These are phyloP conservation scores for Chymomyza costata DNA, from an alignment of 1,140 invertebrate species.

Conservation along the genomic window DNA sequence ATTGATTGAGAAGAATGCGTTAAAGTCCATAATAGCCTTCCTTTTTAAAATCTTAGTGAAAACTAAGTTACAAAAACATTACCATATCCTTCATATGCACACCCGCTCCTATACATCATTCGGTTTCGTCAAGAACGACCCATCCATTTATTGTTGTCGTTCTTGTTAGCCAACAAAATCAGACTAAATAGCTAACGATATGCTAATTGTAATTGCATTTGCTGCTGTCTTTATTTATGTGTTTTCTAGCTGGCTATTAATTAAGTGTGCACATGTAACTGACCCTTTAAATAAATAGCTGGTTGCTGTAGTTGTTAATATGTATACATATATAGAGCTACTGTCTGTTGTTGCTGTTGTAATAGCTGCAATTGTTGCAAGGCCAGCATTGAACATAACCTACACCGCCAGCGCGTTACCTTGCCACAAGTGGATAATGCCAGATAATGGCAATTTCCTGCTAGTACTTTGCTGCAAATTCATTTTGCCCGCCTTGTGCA, in stretches of 20 bases:
- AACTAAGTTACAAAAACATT: too few relatives aligned
- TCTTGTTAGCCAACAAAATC: too few relatives aligned
- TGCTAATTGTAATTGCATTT: slow-evolving; percentile 54
- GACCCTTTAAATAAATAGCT: not conserved
- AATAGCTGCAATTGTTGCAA: slow-evolving; percentile 8
- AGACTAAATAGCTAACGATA: slow-evolving; percentile 70
- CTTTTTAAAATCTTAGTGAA: too few relatives aligned
- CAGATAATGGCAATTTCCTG: slow-evolving; percentile 73
- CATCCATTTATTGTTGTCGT: too few relatives aligned
- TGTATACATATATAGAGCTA: slow-evolving; percentile 45
- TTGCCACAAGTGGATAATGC: slow-evolving; percentile 63
- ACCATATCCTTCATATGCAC: too few relatives aligned
- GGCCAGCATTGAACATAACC: too few relatives aligned
- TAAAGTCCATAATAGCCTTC: too few relatives aligned
- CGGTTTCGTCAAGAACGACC: too few relatives aligned
- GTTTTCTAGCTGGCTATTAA: slow-evolving; percentile 54
- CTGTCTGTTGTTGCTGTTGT: slow-evolving; percentile 15
- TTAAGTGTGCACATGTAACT: slow-evolving; percentile 59
- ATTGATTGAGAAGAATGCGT: too few relatives aligned
- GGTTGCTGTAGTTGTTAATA: slow-evolving; percentile 20
- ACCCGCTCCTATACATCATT: too few relatives aligned
- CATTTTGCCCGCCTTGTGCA: slow-evolving; percentile 9
- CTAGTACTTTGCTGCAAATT: slow-evolving; percentile 33
- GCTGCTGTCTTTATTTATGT: slow-evolving; percentile 1
- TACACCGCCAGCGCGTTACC: slow-evolving; percentile 40